Evolutionary conservation across 2,797 vertebrate species (phyloP), one percentile per base, ranked within the genome.

Genomic region (Argyrosomus regius): DNA sequence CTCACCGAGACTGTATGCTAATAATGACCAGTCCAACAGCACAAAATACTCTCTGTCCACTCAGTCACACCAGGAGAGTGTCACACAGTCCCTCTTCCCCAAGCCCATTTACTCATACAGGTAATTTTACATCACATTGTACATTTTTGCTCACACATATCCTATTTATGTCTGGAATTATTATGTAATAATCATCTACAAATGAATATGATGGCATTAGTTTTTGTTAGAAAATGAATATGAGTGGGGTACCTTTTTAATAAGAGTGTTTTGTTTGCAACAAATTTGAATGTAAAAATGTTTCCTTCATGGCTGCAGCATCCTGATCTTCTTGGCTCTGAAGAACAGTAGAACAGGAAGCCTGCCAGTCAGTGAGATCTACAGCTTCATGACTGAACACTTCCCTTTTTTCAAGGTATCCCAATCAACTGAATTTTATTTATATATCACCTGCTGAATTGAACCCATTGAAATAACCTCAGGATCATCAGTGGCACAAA

Each of bases 51-150:
- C 96, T 7, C 94, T 96, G 4, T 93, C 96, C 66, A 92, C 95
- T 53, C 94, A 96, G 53, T 90, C 92, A 76, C 93, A 89, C 52
- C 93, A 94, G 12, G 96, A 97, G 1, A 75, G 14, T 57, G 87
- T 90, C 14, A 91, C 95, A 65, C 96, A 96, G 72, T 88, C 95
- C 6, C 93, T 96, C 61, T 99, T 97, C 79, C 98, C 98, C 14
- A 99, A 99, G 78, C 98, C 98, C 63, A 96, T 99, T 92, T 99
- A 99, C 94, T 99, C 98, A 61, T 99, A 99, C 96, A 99, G 98
- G 98, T 99, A 95, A 62, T 8, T 6, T 3, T 39, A 6, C 41
- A 67, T 56, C 18, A 39, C 8, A n/a, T 60, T 54, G 45, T 22
- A 39, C 20, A 41, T 28, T 16, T 57, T 18, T 54, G 10, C 35